Percentiles rank a stretch among this genome's conserved stretches.
These are phyloP conservation scores for Periophthalmus magnuspinnatus DNA, from an alignment of 2,797 vertebrate species.

Conservation along the genomic window DNA sequence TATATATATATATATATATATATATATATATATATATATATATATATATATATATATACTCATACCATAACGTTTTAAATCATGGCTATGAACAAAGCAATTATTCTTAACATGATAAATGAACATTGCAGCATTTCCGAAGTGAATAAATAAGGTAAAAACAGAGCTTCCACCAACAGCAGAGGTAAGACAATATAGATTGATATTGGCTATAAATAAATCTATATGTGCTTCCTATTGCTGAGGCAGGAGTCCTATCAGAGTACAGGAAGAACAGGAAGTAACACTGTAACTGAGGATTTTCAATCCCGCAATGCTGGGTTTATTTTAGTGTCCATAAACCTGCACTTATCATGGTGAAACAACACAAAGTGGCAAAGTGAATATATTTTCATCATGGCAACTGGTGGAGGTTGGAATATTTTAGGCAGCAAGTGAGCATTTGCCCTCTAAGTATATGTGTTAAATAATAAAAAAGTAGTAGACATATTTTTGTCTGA, in stretches of 20 bases:
- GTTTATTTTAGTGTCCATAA: conserved; percentile 1
- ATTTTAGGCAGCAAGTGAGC: not conserved
- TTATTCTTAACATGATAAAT: not conserved
- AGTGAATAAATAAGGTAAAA: not conserved
- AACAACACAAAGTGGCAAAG: not conserved
- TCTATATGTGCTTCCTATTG: conserved; percentile 23
- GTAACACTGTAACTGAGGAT: conserved; percentile 16
- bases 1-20: too few relatives aligned
- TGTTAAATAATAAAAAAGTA: not conserved
- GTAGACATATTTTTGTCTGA: not conserved
- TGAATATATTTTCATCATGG: not conserved
- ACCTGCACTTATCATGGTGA: not conserved
- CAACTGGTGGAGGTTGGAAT: not conserved
- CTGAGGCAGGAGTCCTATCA: conserved; percentile 23
- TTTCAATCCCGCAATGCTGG: conserved; percentile 1
- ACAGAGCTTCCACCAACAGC: not conserved
- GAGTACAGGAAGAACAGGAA: conserved; percentile 18
- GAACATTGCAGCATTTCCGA: not conserved
- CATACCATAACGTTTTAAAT: not conserved
- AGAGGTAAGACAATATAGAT: not conserved
- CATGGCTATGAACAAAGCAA: not conserved
- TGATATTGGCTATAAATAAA: conserved; percentile 11
- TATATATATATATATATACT: too few relatives aligned
- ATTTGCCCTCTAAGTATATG: not conserved
- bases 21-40: too few relatives aligned